A percentile compares a stretch with the other conserved stretches of the same genome.
These are phyloP conservation scores for Trypoxylon attenuatum DNA, from an alignment of 2,888 invertebrate genomes.

Conservation along the genomic window DNA sequence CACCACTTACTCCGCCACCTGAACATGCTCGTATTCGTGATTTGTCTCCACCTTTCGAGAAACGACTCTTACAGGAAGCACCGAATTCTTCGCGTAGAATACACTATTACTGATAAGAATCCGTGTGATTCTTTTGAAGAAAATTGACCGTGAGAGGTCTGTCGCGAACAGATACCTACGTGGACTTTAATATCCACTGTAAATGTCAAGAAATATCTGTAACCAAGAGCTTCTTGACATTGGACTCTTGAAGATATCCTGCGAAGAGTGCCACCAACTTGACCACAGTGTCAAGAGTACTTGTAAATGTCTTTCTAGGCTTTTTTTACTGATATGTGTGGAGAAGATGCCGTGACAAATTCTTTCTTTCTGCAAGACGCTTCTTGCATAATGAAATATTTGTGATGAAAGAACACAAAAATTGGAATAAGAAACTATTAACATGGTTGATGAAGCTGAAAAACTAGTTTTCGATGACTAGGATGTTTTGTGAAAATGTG, in stretches of 20 bases:
- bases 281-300: too few relatives aligned
- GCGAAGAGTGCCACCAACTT: too few relatives aligned
- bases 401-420: too few relatives aligned
- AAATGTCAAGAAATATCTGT: neutral
- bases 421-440: too few relatives aligned
- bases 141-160: neutral
- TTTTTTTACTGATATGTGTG: too few relatives aligned
- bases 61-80: slow-evolving; percentile 25
- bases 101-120: slow-evolving; percentile 28
- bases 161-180: neutral
- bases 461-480: too few relatives aligned
- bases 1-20: neutral
- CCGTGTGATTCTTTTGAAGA: neutral
- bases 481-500: neutral
- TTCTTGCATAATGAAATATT: too few relatives aligned
- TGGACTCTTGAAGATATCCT: neutral
- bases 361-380: too few relatives aligned
- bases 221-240: neutral
- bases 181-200: neutral
- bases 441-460: too few relatives aligned
- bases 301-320: too few relatives aligned
- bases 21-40: slow-evolving; percentile 4
- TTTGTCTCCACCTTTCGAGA: slow-evolving; percentile 30
- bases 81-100: slow-evolving; percentile 27
- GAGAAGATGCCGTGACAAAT: too few relatives aligned